Evolutionary conservation across 2,797 vertebrate species (phyloP), one percentile per base, ranked within the genome.

Genomic region (Eospalax fontanierii): DNA sequence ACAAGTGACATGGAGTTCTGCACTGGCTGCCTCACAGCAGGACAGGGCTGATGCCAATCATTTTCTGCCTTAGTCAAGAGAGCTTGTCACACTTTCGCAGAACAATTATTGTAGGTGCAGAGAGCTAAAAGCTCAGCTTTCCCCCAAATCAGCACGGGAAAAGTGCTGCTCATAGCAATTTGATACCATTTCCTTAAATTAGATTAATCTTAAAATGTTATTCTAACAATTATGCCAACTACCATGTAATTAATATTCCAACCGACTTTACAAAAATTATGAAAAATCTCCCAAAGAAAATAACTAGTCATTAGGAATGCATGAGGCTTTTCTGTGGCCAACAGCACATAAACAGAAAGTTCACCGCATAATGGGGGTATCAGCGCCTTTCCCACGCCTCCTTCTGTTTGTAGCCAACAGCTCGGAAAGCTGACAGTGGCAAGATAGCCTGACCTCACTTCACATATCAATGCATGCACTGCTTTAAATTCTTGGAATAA

Each of bases 191-290:
- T 88, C 92, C 66, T 70, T 86, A 88, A 50, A 88, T 85, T 43
- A 82, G 71, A 89, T 92, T 78, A 92, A 95, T 84, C 97, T 97
- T 97, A 92, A 97, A 96, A 91, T 93, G 12, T 57, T 87, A 91
- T 30, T 40, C 96, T 79, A 98, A 96, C 73, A 97, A 94, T 91
- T 96, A 93, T 89, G 91, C 89, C 96, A 98, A 96, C 96, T 50
- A 91, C 91, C 93, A 90, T 65, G 86, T 97, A 95, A 97, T 97
- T 97, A 97, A 93, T 66, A 89, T 68, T 95, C 61, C 76, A 95
- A 97, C 95, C 95, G 92, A 97, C 95, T 94, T 95, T 46, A 87
- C 90, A 90, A 95, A 96, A 97, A 87, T 94, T 84, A 89, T 65
- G 63, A 94, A 87, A 97, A 97, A 79, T 74, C 95, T 93, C 95